Evolutionary conservation across 2,888 invertebrate species (phyloP).

Genomic region (Ferrisia virgata): DNA sequence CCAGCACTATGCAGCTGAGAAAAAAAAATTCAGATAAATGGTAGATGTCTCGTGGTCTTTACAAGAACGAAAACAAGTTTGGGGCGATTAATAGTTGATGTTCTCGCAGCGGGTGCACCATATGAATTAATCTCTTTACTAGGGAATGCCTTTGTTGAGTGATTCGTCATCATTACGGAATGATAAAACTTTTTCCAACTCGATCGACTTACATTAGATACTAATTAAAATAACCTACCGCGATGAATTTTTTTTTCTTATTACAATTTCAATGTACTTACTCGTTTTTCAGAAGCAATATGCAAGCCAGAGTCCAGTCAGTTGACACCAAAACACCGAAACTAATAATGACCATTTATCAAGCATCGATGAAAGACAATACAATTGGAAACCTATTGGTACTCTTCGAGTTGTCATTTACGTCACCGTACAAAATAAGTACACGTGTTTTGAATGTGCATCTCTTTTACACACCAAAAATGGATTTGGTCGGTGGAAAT

Average conservation of each 20-base stretch:
- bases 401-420: background rate
- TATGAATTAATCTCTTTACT: background rate
- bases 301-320: background rate
- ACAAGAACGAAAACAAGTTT: background rate
- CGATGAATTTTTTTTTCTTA: background rate
- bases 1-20: too few species aligned
- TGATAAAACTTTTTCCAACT: constrained; percentile 12
- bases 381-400: constrained; percentile 2
- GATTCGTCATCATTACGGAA: background rate
- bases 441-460: constrained; percentile 26
- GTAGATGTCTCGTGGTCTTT: background rate
- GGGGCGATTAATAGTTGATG: constrained; percentile 8
- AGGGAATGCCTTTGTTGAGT: constrained; percentile 7
- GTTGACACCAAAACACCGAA: background rate
- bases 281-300: background rate
- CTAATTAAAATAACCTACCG: constrained; percentile 15
- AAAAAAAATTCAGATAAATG: background rate
- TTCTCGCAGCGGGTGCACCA: background rate
- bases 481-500: constrained; percentile 8
- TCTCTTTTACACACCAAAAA: background rate
- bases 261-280: background rate
- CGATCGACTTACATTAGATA: background rate
- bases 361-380: background rate
- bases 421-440: constrained; percentile 13
- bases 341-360: constrained; percentile 13